Percentiles rank a stretch among this genome's conserved stretches.
phyloP scores from a whole-genome alignment of 1,140 invertebrate genomes.

The Helicorthomorpha holstii region DNA sequence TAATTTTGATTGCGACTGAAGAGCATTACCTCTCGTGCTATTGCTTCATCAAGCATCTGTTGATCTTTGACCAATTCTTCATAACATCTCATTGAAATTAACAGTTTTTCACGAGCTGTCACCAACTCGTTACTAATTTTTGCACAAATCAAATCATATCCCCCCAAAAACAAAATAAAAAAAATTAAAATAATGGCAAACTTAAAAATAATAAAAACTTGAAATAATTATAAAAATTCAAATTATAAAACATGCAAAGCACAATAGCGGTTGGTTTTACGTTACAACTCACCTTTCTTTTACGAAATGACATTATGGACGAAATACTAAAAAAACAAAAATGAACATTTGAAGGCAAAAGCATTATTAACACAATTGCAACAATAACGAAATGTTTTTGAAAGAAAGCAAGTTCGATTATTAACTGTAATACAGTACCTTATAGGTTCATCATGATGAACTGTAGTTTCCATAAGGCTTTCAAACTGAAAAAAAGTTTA shows the following conservation, averaged over 20 bases:
- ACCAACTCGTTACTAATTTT: background rate
- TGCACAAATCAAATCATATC: background rate
- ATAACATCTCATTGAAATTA: background rate
- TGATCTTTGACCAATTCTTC: background rate
- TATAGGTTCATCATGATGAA: background rate
- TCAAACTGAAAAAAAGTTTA: background rate
- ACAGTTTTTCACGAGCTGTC: constrained; percentile 1
- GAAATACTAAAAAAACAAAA: constrained; percentile 1
- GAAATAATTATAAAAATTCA: background rate
- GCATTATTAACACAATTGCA: background rate
- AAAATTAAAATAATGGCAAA: background rate
- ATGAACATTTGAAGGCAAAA: background rate
- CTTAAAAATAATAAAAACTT: background rate
- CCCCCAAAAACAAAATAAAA: constrained; percentile 1
- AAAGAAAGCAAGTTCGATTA: background rate
- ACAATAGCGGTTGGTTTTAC: background rate
- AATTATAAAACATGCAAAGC: background rate
- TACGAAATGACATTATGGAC: constrained; percentile 5
- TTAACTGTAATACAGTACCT: background rate
- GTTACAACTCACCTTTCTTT: constrained; percentile 2
- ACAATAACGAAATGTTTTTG: background rate
- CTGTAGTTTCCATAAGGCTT: constrained; percentile 1
- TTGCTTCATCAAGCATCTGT: background rate
- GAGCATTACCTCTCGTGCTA: background rate
- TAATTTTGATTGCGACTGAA: background rate